Conservation (phyloP, 2,113 vertebrate genomes). For the Cettia cetti region DNA sequence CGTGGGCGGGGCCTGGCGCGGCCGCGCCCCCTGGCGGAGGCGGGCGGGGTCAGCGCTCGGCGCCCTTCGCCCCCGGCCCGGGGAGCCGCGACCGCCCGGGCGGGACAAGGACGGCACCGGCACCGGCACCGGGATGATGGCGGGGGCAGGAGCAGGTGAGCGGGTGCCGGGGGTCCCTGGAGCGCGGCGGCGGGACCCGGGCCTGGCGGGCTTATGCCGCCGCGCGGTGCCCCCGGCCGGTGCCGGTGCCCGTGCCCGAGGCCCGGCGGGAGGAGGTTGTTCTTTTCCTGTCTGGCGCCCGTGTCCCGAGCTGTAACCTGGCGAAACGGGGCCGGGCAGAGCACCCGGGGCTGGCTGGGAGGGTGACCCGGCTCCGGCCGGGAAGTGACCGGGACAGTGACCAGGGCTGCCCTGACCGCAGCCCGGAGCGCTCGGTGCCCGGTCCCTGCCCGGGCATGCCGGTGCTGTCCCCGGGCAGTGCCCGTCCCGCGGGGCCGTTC, state of each 20-base stretch:
- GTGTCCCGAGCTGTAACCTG: fast-evolving
- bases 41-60: not conserved
- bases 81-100: not conserved
- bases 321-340: not conserved
- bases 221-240: not conserved
- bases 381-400: too few species aligned
- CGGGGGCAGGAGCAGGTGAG: not conserved
- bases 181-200: not conserved
- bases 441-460: not conserved
- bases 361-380: not conserved
- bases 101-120: not conserved
- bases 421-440: not conserved
- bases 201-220: not conserved
- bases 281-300: too few species aligned
- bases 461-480: not conserved
- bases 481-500: not conserved
- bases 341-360: not conserved
- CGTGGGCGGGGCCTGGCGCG: not conserved
- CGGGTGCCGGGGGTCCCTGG: too few species aligned
- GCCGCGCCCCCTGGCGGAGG: not conserved
- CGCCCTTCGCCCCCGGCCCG: not conserved
- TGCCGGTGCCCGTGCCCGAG: not conserved
- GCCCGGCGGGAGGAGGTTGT: not conserved
- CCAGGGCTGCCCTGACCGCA: not conserved
- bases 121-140: too few species aligned